Evolutionary conservation across 2,888 invertebrate species (phyloP).

Genomic region (Meganola albula): DNA sequence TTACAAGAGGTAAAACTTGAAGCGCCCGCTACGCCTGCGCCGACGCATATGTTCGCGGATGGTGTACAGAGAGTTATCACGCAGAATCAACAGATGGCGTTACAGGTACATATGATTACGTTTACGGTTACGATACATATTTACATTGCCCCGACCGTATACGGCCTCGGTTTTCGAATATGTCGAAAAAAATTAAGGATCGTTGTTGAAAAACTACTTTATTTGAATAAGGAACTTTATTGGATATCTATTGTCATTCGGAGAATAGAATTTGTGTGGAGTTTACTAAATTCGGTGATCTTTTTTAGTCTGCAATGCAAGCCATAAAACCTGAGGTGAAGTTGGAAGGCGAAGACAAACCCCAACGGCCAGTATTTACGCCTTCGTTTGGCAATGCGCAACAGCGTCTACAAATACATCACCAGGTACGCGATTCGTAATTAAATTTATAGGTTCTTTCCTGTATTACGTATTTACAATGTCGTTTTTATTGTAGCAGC

Average conservation of each 20-base stretch:
- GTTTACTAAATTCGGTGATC: too few relatives aligned
- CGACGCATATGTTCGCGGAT: conserved; percentile 48
- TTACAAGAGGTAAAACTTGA: conserved; percentile 45
- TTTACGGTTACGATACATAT: too few relatives aligned
- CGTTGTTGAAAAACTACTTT: too few relatives aligned
- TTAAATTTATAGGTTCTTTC: not conserved
- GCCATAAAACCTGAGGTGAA: conserved; percentile 65
- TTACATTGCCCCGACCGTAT: too few relatives aligned
- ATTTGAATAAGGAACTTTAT: too few relatives aligned
- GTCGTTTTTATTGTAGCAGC: conserved; percentile 16
- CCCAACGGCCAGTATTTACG: conserved; percentile 32
- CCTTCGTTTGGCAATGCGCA: conserved; percentile 38
- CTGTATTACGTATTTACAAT: not conserved
- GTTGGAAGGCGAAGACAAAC: conserved; percentile 55
- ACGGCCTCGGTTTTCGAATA: too few relatives aligned
- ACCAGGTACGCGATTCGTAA: conserved; percentile 34
- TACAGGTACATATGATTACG: conserved; percentile 48
- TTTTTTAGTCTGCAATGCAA: conserved; percentile 63
- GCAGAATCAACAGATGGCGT: conserved; percentile 54
- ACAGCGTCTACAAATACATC: conserved; percentile 42
- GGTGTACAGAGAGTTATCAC: conserved; percentile 53
- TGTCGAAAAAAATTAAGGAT: too few relatives aligned
- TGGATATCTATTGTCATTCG: too few relatives aligned
- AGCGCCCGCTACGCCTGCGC: conserved; percentile 26
- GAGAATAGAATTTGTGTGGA: too few relatives aligned